Evolutionary conservation across 2,113 vertebrate species (phyloP).

Genomic region (Phoxinus phoxinus): DNA sequence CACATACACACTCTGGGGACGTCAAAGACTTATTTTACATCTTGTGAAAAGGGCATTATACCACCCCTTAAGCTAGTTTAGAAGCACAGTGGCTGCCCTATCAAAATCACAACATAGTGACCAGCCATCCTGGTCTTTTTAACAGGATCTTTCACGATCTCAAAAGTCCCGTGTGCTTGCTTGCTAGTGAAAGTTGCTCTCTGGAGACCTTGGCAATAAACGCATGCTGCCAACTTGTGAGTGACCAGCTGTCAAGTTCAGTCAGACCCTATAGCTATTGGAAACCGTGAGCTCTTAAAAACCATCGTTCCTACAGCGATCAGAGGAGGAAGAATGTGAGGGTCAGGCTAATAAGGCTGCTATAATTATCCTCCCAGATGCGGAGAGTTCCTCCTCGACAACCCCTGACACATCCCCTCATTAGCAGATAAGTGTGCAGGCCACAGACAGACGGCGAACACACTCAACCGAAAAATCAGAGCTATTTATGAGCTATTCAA

Average conservation of each 20-base stretch:
- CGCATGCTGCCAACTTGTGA: slow-evolving; percentile 4
- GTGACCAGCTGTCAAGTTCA: slow-evolving; percentile 29
- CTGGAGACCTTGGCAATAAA: slow-evolving; percentile 19
- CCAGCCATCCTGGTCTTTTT: background rate
- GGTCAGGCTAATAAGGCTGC: slow-evolving; percentile 54
- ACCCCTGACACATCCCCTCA: slow-evolving; percentile 57
- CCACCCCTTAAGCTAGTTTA: no score
- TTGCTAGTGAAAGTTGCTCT: slow-evolving; percentile 25
- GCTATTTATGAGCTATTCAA: background rate
- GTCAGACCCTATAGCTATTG: slow-evolving; percentile 9
- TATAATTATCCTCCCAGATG: slow-evolving; percentile 60
- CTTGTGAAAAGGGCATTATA: no score
- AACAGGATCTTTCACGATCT: background rate
- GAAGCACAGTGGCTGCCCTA: background rate
- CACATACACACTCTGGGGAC: no score
- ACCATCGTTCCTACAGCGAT: slow-evolving; percentile 23
- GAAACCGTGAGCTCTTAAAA: slow-evolving; percentile 3
- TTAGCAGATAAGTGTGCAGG: slow-evolving; percentile 60
- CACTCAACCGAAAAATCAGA: background rate
- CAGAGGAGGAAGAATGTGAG: slow-evolving; percentile 51
- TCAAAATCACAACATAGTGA: background rate
- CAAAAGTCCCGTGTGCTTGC: background rate
- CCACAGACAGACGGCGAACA: slow-evolving; percentile 25
- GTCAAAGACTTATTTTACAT: no score
- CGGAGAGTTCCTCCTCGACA: slow-evolving; percentile 61